These are phyloP conservation scores for Dendrolimus pini DNA, from an alignment of 2,888 invertebrate species.

Conservation along the genomic window DNA sequence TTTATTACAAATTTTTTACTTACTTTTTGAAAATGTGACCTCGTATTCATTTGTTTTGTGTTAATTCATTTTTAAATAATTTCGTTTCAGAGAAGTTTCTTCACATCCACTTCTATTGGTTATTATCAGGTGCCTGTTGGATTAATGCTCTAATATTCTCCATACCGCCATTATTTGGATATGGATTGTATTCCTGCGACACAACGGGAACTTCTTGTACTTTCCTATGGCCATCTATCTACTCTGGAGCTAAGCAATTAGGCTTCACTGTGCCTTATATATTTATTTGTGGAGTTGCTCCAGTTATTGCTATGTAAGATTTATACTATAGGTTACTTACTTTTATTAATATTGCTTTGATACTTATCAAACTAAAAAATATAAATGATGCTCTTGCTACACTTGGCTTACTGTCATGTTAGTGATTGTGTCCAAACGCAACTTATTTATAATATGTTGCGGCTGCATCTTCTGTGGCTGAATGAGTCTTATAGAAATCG, in stretches of 20 bases:
- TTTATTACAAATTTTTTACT: too few species aligned
- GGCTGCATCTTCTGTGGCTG: too few species aligned
- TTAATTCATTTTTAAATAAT: background rate
- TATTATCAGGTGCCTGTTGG: slow-evolving; percentile 60
- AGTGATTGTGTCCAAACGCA: too few species aligned
- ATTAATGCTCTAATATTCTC: slow-evolving; percentile 53
- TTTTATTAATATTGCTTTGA: too few species aligned
- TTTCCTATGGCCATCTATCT: slow-evolving; percentile 59
- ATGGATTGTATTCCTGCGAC: slow-evolving; percentile 70
- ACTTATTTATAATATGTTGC: too few species aligned
- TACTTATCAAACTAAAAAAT: too few species aligned
- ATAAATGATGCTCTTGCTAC: too few species aligned
- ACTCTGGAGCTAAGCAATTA: slow-evolving; percentile 51
- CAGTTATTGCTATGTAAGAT: slow-evolving; percentile 64
- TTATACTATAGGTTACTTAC: too few species aligned
- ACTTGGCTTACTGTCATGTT: too few species aligned
- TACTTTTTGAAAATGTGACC: too few species aligned
- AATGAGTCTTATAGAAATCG: too few species aligned
- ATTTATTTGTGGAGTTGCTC: slow-evolving; percentile 56
- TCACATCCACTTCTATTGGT: slow-evolving; percentile 59
- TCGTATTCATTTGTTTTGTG: too few species aligned
- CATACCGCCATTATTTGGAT: slow-evolving; percentile 65
- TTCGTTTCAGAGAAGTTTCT: slow-evolving; percentile 56
- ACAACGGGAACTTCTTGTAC: slow-evolving; percentile 65
- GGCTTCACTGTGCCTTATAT: slow-evolving; percentile 63